Evolutionary conservation across 2,797 vertebrate genomes (phyloP).

Genomic region (Mus spretus): DNA sequence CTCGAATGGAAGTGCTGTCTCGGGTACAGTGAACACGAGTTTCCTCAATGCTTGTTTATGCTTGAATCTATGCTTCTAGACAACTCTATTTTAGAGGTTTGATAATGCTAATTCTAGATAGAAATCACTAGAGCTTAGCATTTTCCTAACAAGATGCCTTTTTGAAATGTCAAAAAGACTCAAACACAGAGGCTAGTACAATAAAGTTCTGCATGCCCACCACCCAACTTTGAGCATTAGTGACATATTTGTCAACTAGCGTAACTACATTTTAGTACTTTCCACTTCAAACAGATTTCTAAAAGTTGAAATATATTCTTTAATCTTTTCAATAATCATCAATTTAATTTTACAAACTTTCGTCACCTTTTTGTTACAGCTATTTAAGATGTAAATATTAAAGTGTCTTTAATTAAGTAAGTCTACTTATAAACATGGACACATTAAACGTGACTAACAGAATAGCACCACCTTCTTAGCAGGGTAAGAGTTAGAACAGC

Average conservation of each 20-base stretch:
- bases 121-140: conserved; percentile 1
- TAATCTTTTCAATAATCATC: conserved; percentile 43
- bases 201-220: neutral
- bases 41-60: neutral
- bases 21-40: neutral
- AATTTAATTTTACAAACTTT: conserved; percentile 45
- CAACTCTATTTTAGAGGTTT: neutral
- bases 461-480: conserved; percentile 61
- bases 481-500: conserved; percentile 27
- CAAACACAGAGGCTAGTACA: conserved; percentile 4
- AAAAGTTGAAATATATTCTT: conserved; percentile 51
- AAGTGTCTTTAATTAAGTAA: conserved; percentile 41
- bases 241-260: conserved; percentile 31
- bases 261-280: conserved; percentile 57
- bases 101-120: neutral
- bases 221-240: conserved; percentile 6
- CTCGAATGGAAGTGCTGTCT: neutral
- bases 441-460: conserved; percentile 50
- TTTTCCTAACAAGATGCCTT: conserved; percentile 56
- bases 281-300: conserved; percentile 36
- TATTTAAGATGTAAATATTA: conserved; percentile 69
- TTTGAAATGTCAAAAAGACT: conserved; percentile 15
- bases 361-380: conserved; percentile 13
- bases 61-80: conserved; percentile 1
- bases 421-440: conserved; percentile 53